Percentiles rank a stretch among this genome's conserved stretches.
Conservation (phyloP, 2,888 invertebrate species). For the Automeris io region DNA sequence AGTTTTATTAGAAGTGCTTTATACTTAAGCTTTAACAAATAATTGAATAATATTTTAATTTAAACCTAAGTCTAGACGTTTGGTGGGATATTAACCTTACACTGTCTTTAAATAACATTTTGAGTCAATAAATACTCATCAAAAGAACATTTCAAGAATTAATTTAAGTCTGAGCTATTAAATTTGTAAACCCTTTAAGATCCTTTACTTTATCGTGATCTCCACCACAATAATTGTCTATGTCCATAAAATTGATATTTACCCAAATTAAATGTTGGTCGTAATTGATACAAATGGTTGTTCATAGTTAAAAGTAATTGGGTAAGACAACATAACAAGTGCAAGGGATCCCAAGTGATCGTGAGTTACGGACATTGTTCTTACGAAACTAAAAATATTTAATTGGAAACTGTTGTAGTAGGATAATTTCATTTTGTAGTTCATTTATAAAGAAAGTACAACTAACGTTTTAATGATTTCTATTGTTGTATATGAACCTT, state of each 20-base stretch:
- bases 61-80: slow-evolving; percentile 12
- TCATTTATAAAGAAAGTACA: not conserved
- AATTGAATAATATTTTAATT: slow-evolving; percentile 7
- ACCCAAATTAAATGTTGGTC: slow-evolving; percentile 63
- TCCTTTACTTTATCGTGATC: slow-evolving; percentile 30
- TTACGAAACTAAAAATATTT: slow-evolving; percentile 26
- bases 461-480: too few species aligned
- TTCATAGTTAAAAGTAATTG: slow-evolving; percentile 70
- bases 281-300: slow-evolving; percentile 74
- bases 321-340: slow-evolving; percentile 44
- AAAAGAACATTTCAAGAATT: slow-evolving; percentile 37
- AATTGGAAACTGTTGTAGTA: slow-evolving; percentile 4
- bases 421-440: not conserved
- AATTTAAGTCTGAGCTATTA: slow-evolving; percentile 44
- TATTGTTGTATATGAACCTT: too few species aligned
- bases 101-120: slow-evolving; percentile 12
- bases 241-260: slow-evolving; percentile 71
- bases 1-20: too few species aligned
- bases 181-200: slow-evolving; percentile 57
- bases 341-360: slow-evolving; percentile 24
- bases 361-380: slow-evolving; percentile 28
- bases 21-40: too few species aligned
- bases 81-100: slow-evolving; percentile 9
- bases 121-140: slow-evolving; percentile 51
- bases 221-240: slow-evolving; percentile 53